A percentile compares a stretch with the other conserved stretches of the same genome.
Conservation (phyloP, 2,888 invertebrate genomes). For the Epinotia brunnichana region DNA sequence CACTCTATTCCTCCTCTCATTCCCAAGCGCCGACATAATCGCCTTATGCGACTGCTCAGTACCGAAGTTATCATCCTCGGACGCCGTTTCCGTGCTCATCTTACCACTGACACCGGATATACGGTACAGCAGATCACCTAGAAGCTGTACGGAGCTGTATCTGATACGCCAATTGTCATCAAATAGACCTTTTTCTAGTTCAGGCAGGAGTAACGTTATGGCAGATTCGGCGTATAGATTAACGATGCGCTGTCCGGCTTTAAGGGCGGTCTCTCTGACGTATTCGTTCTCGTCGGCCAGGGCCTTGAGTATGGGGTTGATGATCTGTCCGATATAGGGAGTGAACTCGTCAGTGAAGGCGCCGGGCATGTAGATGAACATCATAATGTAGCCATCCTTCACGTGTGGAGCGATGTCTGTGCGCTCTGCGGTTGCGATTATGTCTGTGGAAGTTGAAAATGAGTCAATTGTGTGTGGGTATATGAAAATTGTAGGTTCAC, state of each 20-base stretch:
- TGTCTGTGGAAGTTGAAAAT: no score
- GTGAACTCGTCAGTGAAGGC: slow-evolving; percentile 98
- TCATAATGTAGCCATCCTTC: slow-evolving; percentile 99
- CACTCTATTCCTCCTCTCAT: slow-evolving; percentile 95
- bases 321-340: slow-evolving; percentile 97
- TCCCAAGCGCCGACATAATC: slow-evolving; percentile 94
- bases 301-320: slow-evolving; percentile 98
- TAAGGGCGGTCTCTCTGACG: slow-evolving; percentile 97
- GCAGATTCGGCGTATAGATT: slow-evolving; percentile 98
- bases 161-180: slow-evolving; percentile 99
- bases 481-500: no score
- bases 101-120: slow-evolving; percentile 99
- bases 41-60: slow-evolving; percentile 97
- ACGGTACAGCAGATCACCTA: slow-evolving; percentile 97
- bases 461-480: no score
- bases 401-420: slow-evolving; percentile 98
- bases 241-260: slow-evolving; percentile 98
- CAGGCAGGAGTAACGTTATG: slow-evolving; percentile 95
- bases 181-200: slow-evolving; percentile 96
- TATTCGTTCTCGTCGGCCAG: slow-evolving; percentile 99
- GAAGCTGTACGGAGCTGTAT: slow-evolving; percentile 95
- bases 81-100: slow-evolving; percentile 99
- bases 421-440: slow-evolving; percentile 96
- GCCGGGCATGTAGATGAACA: slow-evolving; percentile 99
- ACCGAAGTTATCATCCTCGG: slow-evolving; percentile 99